Conservation (phyloP, 2,113 vertebrate species). For the Xiphophorus couchianus region DNA sequence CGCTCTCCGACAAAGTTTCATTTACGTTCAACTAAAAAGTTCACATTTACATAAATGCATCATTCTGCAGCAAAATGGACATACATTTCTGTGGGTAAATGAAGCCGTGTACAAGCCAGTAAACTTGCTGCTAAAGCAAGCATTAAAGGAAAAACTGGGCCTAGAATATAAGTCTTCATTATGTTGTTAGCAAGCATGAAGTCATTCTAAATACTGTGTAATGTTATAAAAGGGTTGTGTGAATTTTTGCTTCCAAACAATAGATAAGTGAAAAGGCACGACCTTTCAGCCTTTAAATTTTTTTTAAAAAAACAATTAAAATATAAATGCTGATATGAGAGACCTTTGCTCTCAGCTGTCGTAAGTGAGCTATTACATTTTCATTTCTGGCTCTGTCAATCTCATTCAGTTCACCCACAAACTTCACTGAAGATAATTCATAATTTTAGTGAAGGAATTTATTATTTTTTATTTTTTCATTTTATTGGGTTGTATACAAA, state of each 20-base stretch:
- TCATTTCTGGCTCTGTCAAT: not conserved
- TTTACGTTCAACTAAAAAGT: not conserved
- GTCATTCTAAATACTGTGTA: not conserved
- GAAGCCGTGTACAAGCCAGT: too few species aligned
- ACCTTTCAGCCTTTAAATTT: not conserved
- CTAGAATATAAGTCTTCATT: not conserved
- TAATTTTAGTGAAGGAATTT: not conserved
- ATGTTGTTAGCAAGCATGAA: not conserved
- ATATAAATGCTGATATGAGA: not conserved
- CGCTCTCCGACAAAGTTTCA: not conserved
- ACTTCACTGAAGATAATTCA: not conserved
- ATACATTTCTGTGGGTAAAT: not conserved
- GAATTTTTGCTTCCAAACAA: not conserved
- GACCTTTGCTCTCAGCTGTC: not conserved
- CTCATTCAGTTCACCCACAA: not conserved
- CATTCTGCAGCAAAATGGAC: not conserved
- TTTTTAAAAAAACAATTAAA: not conserved
- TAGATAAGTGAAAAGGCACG: not conserved
- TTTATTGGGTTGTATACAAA: not conserved
- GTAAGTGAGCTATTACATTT: not conserved
- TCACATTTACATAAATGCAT: not conserved
- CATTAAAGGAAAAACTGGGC: not conserved
- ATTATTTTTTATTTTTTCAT: not conserved
- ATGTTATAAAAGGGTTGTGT: not conserved
- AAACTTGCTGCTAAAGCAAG: not conserved